Conservation (phyloP, 2,888 invertebrate species). For the Synergus umbraculus region DNA sequence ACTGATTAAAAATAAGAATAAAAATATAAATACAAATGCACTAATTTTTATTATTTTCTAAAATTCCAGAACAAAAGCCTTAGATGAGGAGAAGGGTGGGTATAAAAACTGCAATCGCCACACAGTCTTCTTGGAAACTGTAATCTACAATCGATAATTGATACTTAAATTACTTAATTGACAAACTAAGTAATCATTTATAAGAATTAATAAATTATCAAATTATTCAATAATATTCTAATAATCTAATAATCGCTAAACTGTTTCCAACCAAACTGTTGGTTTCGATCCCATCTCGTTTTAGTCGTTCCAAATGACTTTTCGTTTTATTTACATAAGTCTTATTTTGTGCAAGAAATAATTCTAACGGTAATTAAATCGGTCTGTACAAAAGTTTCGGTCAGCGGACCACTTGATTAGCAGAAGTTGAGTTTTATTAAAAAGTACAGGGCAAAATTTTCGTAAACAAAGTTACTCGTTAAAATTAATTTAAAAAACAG, state of each 20-base stretch:
- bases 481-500: neutral
- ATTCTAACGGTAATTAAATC: constrained; percentile 60
- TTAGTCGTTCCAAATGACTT: constrained; percentile 57
- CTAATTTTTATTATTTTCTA: neutral
- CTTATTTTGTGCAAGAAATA: constrained; percentile 65
- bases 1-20: neutral
- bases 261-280: constrained; percentile 48
- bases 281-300: constrained; percentile 39
- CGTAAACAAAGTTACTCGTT: constrained; percentile 2
- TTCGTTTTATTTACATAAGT: constrained; percentile 71
- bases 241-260: constrained; percentile 29
- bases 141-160: constrained; percentile 16
- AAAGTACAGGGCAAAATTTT: neutral
- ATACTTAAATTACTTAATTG: constrained; percentile 9
- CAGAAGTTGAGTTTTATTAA: constrained; percentile 20
- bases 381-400: constrained; percentile 62
- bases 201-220: neutral
- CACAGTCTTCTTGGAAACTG: neutral
- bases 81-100: neutral
- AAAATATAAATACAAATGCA: neutral
- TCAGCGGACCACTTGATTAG: constrained; percentile 3
- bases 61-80: neutral
- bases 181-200: neutral
- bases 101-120: constrained; percentile 5
- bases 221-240: neutral